Conservation (phyloP, 2,113 vertebrate genomes). For the Fulica atra region DNA sequence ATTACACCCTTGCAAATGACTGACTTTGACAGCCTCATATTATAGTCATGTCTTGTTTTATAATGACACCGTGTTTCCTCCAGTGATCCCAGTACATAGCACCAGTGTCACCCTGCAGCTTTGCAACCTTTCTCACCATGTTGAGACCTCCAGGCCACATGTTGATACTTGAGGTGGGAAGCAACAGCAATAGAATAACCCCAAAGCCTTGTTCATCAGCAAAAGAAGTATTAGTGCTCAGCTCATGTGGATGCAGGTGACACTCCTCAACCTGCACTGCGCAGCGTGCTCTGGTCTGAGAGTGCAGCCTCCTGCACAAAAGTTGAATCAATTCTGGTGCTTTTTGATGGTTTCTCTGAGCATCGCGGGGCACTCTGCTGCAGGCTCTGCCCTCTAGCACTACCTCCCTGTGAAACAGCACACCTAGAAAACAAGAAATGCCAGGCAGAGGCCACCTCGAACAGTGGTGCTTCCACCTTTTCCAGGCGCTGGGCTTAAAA, state of each 20-base stretch:
- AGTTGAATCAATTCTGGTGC: neutral
- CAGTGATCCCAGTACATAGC: neutral
- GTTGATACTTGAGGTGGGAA: neutral
- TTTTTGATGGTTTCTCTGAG: neutral
- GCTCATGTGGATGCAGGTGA: rapidly evolving
- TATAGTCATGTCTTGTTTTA: neutral
- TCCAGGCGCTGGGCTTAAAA: neutral
- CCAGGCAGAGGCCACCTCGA: neutral
- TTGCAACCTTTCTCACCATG: neutral
- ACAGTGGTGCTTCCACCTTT: neutral
- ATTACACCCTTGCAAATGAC: slow-evolving; percentile 27
- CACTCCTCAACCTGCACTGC: neutral
- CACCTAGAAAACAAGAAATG: neutral
- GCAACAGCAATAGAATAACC: neutral
- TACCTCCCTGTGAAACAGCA: neutral
- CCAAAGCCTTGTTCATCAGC: neutral
- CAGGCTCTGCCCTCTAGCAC: neutral
- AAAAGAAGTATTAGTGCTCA: neutral
- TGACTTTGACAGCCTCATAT: neutral
- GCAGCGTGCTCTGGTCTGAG: neutral
- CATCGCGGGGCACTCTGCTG: neutral
- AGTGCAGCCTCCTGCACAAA: neutral
- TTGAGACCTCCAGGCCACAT: neutral
- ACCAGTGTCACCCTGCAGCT: neutral
- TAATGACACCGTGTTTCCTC: neutral